These are phyloP conservation scores for Andrena bicolor DNA, from an alignment of 2,888 invertebrate species.

Conservation along the genomic window DNA sequence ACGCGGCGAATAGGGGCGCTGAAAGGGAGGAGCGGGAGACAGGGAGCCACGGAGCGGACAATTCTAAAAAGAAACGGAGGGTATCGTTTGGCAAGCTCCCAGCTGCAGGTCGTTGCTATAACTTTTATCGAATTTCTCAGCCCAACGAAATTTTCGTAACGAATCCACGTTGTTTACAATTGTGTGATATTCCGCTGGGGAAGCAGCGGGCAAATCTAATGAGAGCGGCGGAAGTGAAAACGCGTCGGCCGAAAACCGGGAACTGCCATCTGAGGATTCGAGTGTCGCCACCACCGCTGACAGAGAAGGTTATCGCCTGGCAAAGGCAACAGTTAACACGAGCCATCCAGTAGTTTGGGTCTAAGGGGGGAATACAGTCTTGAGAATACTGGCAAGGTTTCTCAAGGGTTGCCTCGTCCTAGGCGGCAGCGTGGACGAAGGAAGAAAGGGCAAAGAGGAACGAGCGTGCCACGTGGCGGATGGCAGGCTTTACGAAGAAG, in stretches of 20 bases:
- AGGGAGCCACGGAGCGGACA: neutral
- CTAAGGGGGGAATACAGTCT: neutral
- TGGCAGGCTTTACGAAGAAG: neutral
- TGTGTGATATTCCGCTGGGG: neutral
- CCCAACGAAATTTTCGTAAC: neutral
- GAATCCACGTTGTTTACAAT: neutral
- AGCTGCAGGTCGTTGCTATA: conserved; percentile 28
- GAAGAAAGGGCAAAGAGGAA: neutral
- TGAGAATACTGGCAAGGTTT: neutral
- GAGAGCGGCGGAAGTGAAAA: neutral
- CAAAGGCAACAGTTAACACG: neutral
- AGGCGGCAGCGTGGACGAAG: neutral
- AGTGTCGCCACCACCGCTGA: neutral
- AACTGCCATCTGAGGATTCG: conserved; percentile 9
- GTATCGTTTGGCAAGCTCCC: neutral
- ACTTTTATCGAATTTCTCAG: conserved; percentile 16
- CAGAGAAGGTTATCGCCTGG: neutral
- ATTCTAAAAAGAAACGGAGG: neutral
- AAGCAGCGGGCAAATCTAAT: neutral
- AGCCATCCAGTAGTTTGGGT: neutral
- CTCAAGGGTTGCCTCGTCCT: neutral
- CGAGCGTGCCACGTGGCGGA: neutral
- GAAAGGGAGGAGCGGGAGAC: neutral
- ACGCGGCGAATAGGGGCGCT: neutral
- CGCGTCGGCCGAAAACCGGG: neutral